Conservation (phyloP, 1,140 invertebrate genomes). For the Drosophila takahashii region DNA sequence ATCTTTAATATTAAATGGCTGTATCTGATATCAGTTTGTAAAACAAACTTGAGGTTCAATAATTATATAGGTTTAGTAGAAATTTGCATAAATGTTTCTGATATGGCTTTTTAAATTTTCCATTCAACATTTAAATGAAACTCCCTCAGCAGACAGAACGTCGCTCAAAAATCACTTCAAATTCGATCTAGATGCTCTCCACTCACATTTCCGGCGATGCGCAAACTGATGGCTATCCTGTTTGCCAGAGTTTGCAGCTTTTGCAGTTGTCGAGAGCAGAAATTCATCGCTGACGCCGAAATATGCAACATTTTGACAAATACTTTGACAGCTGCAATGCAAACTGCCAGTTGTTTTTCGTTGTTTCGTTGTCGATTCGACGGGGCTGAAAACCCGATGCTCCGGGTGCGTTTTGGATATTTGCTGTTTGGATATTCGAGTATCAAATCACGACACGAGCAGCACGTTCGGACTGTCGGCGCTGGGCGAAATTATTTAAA, state of each 20-base stretch:
- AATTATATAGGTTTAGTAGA: no score
- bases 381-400: conserved; percentile 12
- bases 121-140: no score
- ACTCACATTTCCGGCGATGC: background rate
- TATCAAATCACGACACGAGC: conserved; percentile 68
- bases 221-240: conserved; percentile 9
- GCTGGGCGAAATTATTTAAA: conserved; percentile 71
- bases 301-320: conserved; percentile 80
- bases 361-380: conserved; percentile 1
- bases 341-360: conserved; percentile 22
- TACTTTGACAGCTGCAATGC: conserved; percentile 75
- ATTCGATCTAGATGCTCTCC: background rate
- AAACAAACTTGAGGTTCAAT: no score
- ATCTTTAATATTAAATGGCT: background rate
- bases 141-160: background rate
- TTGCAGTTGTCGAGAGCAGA: conserved; percentile 6
- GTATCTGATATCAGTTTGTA: no score
- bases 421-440: conserved; percentile 16
- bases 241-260: no score
- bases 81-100: no score
- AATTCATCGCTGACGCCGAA: conserved; percentile 69
- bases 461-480: conserved; percentile 66
- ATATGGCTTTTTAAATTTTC: no score
- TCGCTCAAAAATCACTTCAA: background rate
- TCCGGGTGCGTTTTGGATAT: conserved; percentile 22